Conservation (phyloP, 2,888 invertebrate species). For the Geophilus truncorum region DNA sequence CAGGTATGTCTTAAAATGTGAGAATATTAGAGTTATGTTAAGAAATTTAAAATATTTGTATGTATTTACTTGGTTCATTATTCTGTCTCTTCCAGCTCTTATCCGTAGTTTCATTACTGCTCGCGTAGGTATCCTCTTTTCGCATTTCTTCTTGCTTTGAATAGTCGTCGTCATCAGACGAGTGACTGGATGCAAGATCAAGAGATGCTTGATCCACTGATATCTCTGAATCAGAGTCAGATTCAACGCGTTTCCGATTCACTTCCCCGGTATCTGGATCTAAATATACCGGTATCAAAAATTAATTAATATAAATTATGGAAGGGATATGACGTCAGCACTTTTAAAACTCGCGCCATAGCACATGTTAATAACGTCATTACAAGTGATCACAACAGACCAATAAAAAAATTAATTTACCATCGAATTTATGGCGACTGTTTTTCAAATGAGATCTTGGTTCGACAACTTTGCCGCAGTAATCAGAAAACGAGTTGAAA, state of each 20-base stretch:
- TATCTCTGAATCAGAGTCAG: slow-evolving; percentile 67
- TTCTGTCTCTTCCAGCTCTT: neutral
- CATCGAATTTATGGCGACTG: slow-evolving; percentile 9
- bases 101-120: slow-evolving; percentile 28
- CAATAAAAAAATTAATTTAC: neutral
- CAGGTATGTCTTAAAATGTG: slow-evolving; percentile 18
- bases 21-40: neutral
- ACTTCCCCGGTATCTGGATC: slow-evolving; percentile 44
- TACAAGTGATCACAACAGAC: neutral
- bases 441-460: neutral
- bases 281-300: slow-evolving; percentile 31
- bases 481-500: slow-evolving; percentile 31
- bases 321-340: no score
- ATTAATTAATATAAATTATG: no score
- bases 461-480: neutral
- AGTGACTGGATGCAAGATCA: slow-evolving; percentile 91
- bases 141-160: slow-evolving; percentile 31
- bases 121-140: neutral
- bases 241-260: slow-evolving; percentile 53
- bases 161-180: slow-evolving; percentile 76
- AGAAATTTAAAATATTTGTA: neutral
- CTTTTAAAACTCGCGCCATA: no score
- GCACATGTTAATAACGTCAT: neutral
- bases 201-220: slow-evolving; percentile 49
- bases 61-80: neutral